These are phyloP conservation scores for Thinocorus orbignyianus DNA, from an alignment of 2,113 vertebrate species.

Conservation along the genomic window DNA sequence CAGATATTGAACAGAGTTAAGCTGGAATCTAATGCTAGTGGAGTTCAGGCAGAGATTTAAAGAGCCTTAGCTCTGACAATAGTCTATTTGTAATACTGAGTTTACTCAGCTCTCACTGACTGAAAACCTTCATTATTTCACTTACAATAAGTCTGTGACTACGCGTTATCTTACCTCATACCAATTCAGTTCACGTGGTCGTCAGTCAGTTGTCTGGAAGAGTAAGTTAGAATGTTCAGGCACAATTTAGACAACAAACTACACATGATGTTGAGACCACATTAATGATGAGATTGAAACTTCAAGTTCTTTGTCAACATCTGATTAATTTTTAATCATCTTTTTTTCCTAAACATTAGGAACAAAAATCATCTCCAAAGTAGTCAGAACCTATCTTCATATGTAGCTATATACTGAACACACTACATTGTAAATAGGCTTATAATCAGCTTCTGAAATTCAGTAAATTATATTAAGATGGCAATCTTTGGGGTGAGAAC, in stretches of 20 bases:
- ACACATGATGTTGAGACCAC: fast-evolving
- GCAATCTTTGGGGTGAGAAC: neutral
- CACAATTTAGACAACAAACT: neutral
- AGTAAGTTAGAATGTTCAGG: neutral
- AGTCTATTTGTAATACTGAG: neutral
- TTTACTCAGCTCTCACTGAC: neutral
- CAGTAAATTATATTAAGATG: neutral
- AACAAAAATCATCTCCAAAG: neutral
- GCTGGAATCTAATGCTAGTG: neutral
- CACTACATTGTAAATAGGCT: neutral
- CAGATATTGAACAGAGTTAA: neutral
- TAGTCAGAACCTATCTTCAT: neutral
- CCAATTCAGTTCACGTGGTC: neutral
- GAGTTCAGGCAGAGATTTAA: neutral
- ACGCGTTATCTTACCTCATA: neutral
- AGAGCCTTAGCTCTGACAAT: neutral
- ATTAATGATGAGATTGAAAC: neutral
- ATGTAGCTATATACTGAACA: neutral
- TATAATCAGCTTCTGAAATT: neutral
- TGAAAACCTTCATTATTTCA: neutral
- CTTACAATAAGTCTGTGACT: neutral
- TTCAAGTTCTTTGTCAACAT: neutral
- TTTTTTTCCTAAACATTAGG: neutral
- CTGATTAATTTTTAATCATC: neutral
- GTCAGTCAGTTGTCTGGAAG: neutral